These are phyloP conservation scores for Aphrocallistes beatrix DNA, from an alignment of 37 sponge, comb jelly and placozoan species.

Conservation along the genomic window DNA sequence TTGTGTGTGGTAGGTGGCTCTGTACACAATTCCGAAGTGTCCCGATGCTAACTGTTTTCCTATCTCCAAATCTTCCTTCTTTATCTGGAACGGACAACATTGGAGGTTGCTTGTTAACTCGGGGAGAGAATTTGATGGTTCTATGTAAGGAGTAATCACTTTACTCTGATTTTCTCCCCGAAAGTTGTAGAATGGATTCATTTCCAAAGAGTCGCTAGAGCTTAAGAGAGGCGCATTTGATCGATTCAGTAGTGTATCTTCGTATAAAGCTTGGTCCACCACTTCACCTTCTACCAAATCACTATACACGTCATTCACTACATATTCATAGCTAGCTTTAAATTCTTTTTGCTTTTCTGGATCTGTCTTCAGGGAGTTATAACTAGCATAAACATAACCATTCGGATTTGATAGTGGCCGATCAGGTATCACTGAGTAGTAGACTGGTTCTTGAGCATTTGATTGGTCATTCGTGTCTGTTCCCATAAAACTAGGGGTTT, in stretches of 20 bases:
- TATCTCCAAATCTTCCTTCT: background rate
- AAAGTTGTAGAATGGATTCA: no score
- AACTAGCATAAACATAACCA: no score
- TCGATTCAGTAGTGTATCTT: background rate
- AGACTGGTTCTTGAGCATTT: no score
- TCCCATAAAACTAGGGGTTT: no score
- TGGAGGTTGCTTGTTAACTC: background rate
- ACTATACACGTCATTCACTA: background rate
- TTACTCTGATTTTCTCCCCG: background rate
- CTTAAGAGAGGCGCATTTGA: background rate
- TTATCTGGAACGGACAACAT: background rate
- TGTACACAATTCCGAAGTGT: background rate
- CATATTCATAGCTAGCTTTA: no score
- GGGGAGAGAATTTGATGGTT: background rate
- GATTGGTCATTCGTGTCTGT: no score
- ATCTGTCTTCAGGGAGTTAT: no score
- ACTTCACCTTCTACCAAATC: background rate
- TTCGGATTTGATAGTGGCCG: no score
- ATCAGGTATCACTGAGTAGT: no score
- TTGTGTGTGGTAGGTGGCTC: background rate
- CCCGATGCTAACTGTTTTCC: constrained; percentile 2
- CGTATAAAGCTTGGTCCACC: background rate
- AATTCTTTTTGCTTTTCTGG: no score
- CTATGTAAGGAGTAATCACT: background rate
- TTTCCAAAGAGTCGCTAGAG: no score